phyloP scores from a whole-genome alignment of 2,113 vertebrate genomes.

The Caretta caretta region DNA sequence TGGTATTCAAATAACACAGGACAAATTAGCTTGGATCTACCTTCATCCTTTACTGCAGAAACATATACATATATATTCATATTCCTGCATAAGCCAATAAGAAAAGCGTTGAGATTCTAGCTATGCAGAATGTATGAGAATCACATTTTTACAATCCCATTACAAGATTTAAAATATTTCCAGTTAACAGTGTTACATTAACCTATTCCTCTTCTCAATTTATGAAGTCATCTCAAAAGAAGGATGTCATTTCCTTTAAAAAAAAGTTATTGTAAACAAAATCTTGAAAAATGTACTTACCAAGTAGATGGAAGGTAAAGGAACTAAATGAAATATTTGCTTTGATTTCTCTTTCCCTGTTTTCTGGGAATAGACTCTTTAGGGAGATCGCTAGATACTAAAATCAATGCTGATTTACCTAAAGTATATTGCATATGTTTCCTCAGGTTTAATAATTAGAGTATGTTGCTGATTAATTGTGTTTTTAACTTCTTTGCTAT shows the following conservation, averaged over 20 bases:
- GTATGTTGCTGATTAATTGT: not conserved
- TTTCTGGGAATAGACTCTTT: not conserved
- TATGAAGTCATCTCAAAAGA: not conserved
- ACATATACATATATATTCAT: not conserved
- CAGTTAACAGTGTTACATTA: not conserved
- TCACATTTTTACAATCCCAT: not conserved
- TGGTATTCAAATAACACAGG: not conserved
- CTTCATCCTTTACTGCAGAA: not conserved
- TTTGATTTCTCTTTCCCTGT: not conserved
- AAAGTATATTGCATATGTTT: not conserved
- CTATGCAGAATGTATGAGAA: fast-evolving
- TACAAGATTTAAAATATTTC: not conserved
- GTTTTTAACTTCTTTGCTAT: not conserved
- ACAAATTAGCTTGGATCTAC: not conserved
- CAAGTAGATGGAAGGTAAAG: not conserved
- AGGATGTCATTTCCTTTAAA: not conserved
- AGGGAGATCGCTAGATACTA: fast-evolving
- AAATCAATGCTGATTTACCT: not conserved
- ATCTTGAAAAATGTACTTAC: not conserved
- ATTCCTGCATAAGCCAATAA: not conserved
- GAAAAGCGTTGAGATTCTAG: not conserved
- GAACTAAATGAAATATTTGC: not conserved
- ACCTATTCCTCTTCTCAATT: not conserved
- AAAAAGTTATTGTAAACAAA: not conserved
- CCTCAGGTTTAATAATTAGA: not conserved